Percentiles rank a stretch among this genome's conserved stretches.
Evolutionary conservation across 2,113 vertebrate genomes (phyloP).

Genomic region (Vombatus ursinus): DNA sequence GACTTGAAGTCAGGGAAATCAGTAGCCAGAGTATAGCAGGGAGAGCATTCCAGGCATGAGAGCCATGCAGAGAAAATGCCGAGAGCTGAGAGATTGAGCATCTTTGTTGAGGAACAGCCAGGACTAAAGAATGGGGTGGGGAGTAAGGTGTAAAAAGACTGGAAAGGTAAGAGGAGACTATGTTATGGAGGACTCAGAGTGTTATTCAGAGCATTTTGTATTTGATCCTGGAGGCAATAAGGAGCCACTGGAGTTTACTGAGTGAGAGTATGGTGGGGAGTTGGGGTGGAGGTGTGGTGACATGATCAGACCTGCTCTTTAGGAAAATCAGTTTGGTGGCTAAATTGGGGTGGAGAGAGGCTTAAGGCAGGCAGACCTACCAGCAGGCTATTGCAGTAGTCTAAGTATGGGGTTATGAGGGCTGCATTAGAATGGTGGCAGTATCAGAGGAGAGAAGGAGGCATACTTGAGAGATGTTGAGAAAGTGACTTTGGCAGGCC

Average conservation of each 20-base stretch:
- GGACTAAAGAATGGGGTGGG: neutral
- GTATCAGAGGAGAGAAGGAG: neutral
- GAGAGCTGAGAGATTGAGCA: neutral
- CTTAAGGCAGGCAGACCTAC: neutral
- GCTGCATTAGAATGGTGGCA: neutral
- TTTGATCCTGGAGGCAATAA: neutral
- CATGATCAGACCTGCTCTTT: neutral
- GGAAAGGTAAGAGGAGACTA: neutral
- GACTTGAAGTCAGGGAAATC: neutral
- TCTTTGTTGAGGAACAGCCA: neutral
- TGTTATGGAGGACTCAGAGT: neutral
- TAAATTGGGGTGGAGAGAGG: neutral
- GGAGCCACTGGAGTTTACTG: neutral
- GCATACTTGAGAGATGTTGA: neutral
- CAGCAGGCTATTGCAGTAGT: neutral
- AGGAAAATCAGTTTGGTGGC: neutral
- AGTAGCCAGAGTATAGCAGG: neutral
- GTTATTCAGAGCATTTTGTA: neutral
- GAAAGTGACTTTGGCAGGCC: neutral
- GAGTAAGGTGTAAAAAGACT: neutral
- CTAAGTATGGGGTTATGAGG: neutral
- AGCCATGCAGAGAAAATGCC: neutral
- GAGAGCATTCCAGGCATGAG: neutral
- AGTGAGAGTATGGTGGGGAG: neutral
- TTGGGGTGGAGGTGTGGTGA: too few species aligned